Evolutionary conservation across 2,113 vertebrate genomes (phyloP).

Genomic region (Hemicordylus capensis): DNA sequence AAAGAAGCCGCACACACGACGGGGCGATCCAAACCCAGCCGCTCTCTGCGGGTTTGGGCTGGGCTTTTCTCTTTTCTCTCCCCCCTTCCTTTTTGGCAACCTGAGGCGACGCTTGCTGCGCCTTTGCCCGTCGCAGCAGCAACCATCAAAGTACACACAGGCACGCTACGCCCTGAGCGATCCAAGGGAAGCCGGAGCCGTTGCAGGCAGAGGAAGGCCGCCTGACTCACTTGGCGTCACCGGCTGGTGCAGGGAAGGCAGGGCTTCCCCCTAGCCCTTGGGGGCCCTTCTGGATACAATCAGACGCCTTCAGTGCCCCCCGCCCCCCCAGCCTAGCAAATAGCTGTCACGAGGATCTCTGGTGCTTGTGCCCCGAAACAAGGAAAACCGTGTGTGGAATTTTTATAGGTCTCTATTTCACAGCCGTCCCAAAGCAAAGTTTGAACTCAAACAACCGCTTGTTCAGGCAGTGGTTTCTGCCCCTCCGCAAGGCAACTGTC

Average conservation of each 20-base stretch:
- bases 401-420: background rate
- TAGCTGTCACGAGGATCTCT: background rate
- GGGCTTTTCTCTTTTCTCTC: too few species aligned
- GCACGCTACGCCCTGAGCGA: background rate
- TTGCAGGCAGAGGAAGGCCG: background rate
- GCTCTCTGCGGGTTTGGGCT: background rate
- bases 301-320: background rate
- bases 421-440: too few species aligned
- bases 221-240: constrained; percentile 35
- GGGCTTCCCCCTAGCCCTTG: background rate
- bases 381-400: background rate
- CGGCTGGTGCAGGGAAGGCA: background rate
- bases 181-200: background rate
- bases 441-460: too few species aligned
- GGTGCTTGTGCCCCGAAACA: background rate
- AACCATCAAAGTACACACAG: background rate
- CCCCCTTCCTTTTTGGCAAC: constrained; percentile 30
- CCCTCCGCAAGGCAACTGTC: background rate
- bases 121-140: constrained; percentile 28
- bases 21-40: background rate
- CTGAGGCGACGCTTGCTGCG: constrained; percentile 29
- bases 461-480: background rate
- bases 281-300: background rate
- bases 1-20: too few species aligned
- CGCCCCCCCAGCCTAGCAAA: background rate